A percentile compares a stretch with the other conserved stretches of the same genome.
These are phyloP conservation scores for Rapana venosa DNA, from an alignment of 2,888 invertebrate species.

Conservation along the genomic window DNA sequence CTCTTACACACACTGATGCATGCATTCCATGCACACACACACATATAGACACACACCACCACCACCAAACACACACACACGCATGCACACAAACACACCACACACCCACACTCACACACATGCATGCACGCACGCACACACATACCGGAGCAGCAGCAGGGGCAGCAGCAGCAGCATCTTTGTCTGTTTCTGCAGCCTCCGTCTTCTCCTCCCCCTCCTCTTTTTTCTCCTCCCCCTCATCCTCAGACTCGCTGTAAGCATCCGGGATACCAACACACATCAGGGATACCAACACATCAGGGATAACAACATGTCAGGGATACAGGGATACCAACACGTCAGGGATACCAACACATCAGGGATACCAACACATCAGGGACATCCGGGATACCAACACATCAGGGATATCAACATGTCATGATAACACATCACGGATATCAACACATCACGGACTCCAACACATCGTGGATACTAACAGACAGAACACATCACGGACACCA, in stretches of 20 bases:
- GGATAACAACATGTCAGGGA: neutral
- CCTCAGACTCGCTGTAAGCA: slow-evolving; percentile 47
- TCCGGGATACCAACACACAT: neutral
- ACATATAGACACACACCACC: neutral
- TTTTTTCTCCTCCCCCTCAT: slow-evolving; percentile 59
- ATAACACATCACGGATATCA: too few relatives aligned
- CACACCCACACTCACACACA: neutral
- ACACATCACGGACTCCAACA: too few relatives aligned
- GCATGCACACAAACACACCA: neutral
- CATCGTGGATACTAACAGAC: too few relatives aligned
- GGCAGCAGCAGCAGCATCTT: neutral
- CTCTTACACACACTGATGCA: neutral
- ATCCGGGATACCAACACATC: too few relatives aligned
- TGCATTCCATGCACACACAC: neutral
- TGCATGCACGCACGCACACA: slow-evolving; percentile 11
- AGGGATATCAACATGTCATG: too few relatives aligned
- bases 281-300: too few relatives aligned
- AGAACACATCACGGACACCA: too few relatives aligned
- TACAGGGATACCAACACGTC: too few relatives aligned
- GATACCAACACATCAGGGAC: neutral
- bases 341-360: too few relatives aligned
- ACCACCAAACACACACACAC: neutral
- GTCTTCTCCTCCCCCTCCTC: slow-evolving; percentile 55
- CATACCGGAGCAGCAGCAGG: slow-evolving; percentile 2
- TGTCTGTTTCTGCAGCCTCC: slow-evolving; percentile 54